Percentiles rank a stretch among this genome's conserved stretches.
Conservation (phyloP, 2,113 vertebrate species). For the Rhinogobius similis region DNA sequence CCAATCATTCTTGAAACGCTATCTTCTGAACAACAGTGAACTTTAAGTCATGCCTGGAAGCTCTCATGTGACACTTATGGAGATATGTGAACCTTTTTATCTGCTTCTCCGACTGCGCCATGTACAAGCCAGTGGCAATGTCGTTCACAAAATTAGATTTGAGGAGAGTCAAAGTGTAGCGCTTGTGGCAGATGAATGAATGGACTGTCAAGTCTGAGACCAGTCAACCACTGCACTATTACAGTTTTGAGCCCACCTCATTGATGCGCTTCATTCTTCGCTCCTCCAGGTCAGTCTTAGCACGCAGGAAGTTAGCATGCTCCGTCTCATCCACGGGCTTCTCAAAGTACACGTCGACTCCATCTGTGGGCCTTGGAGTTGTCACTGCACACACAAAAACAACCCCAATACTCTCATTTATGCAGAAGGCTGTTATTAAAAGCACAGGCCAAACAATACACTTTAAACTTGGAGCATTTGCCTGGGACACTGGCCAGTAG, state of each 20-base stretch:
- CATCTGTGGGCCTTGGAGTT: conserved; percentile 85
- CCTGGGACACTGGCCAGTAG: background rate
- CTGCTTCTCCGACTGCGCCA: conserved; percentile 16
- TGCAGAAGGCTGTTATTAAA: background rate
- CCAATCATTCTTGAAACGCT: background rate
- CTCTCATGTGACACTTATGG: background rate
- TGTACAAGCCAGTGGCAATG: conserved; percentile 3
- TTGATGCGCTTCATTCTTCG: conserved; percentile 91
- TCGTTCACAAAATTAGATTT: conserved; percentile 16
- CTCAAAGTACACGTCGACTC: conserved; percentile 91
- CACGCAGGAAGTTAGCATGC: conserved; percentile 88
- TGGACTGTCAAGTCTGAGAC: conserved; percentile 9
- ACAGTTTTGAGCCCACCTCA: conserved; percentile 73
- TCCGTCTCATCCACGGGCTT: conserved; percentile 88
- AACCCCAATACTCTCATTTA: conserved; percentile 8
- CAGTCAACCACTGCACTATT: background rate
- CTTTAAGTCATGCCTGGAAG: conserved; percentile 9
- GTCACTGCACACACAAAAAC: conserved; percentile 64
- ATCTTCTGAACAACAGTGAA: conserved; percentile 1
- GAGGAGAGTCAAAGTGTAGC: conserved; percentile 1
- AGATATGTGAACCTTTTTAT: conserved; percentile 19
- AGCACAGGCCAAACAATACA: background rate
- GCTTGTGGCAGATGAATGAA: conserved; percentile 16
- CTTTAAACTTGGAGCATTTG: background rate
- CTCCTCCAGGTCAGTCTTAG: conserved; percentile 90